Evolutionary conservation across 2,888 invertebrate genomes (phyloP).

Genomic region (Nineta flava): DNA sequence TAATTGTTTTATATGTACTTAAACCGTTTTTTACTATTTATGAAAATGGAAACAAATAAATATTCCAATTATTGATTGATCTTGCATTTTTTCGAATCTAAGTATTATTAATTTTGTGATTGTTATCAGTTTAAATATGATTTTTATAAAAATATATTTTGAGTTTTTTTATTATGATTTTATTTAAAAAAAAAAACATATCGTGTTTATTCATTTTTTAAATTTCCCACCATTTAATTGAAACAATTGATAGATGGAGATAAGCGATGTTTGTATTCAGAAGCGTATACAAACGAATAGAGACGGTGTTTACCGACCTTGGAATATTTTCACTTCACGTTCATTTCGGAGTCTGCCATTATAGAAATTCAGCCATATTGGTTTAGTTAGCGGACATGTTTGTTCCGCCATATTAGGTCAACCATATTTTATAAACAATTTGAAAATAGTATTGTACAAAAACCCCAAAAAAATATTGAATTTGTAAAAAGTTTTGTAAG

Average conservation of each 20-base stretch:
- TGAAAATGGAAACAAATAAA: too few relatives aligned
- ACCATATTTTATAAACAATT: constrained; percentile 58
- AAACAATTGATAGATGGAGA: neutral
- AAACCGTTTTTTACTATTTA: neutral
- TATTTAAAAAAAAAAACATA: neutral
- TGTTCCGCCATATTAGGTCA: constrained; percentile 56
- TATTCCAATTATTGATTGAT: too few relatives aligned
- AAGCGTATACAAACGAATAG: neutral
- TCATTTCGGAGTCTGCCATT: too few relatives aligned
- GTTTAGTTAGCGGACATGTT: constrained; percentile 38
- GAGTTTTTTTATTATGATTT: neutral
- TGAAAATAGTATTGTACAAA: constrained; percentile 4
- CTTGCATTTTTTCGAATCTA: neutral
- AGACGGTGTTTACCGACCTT: neutral
- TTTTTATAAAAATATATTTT: neutral
- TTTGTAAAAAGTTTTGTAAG: neutral
- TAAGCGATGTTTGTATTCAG: neutral
- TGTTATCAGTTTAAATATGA: neutral
- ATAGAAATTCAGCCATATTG: constrained; percentile 21
- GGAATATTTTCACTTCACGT: too few relatives aligned
- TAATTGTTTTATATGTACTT: too few relatives aligned
- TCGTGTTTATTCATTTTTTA: neutral
- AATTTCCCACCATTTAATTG: neutral
- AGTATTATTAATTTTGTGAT: constrained; percentile 1
- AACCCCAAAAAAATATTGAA: neutral